These are phyloP conservation scores for Sitta carolinensis DNA, from an alignment of 2,797 vertebrate genomes.

Conservation along the genomic window DNA sequence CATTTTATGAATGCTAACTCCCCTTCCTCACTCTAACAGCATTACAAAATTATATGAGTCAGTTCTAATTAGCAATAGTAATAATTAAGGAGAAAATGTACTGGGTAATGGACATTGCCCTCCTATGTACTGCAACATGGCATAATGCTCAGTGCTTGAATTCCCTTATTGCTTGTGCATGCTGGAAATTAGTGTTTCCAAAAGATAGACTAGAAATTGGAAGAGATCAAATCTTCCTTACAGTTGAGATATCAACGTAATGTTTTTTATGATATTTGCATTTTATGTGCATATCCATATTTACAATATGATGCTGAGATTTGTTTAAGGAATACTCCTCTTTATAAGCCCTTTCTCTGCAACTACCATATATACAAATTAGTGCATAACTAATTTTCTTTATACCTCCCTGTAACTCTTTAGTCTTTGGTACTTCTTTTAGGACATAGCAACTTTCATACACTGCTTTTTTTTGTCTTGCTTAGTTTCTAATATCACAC, in stretches of 20 bases:
- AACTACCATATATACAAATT: neutral
- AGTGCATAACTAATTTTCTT: neutral
- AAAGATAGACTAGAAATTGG: neutral
- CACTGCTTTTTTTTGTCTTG: neutral
- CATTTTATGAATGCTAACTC: neutral
- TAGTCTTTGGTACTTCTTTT: neutral
- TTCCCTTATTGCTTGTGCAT: neutral
- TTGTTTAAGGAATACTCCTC: neutral
- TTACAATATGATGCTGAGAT: neutral
- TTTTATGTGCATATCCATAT: neutral
- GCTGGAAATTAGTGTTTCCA: neutral
- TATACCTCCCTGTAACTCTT: neutral
- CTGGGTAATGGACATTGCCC: neutral
- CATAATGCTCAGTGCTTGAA: neutral
- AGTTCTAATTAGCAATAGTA: neutral
- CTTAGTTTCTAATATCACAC: neutral
- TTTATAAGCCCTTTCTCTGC: neutral
- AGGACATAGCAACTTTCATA: neutral
- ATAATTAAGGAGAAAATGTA: neutral
- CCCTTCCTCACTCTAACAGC: neutral
- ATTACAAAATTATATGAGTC: neutral
- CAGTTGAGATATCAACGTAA: neutral
- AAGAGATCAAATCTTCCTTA: neutral
- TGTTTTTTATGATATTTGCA: fast-evolving
- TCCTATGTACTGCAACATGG: too few species aligned